Evolutionary conservation across 2,797 vertebrate species (phyloP).

Genomic region (Muscicapa comitata): DNA sequence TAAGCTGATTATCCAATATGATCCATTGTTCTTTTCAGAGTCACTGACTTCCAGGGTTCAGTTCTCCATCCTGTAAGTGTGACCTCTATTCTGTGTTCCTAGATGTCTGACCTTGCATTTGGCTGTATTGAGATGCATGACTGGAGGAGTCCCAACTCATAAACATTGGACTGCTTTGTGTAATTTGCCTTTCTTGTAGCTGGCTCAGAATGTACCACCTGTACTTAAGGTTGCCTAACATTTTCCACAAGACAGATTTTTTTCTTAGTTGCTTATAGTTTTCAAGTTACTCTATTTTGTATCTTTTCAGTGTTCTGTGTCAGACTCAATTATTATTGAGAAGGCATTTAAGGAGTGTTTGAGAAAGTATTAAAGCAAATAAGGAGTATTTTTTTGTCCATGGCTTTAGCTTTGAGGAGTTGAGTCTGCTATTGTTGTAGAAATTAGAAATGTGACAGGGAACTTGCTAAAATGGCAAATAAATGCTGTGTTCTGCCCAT

Average conservation of each 20-base stretch:
- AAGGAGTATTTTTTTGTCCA: neutral
- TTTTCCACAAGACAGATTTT: neutral
- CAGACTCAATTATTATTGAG: neutral
- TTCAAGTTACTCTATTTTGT: neutral
- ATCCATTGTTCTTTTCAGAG: conserved; percentile 43
- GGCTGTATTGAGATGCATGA: neutral
- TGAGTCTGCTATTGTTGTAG: neutral
- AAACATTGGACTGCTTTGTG: neutral
- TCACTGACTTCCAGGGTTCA: conserved; percentile 23
- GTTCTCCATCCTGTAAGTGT: conserved; percentile 16
- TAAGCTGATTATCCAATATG: neutral
- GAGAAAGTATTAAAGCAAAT: neutral
- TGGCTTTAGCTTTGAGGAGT: neutral
- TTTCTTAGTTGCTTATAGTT: neutral
- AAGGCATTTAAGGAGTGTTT: neutral
- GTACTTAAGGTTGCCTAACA: neutral
- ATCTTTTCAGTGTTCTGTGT: neutral
- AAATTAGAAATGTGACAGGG: neutral
- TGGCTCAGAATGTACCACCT: neutral
- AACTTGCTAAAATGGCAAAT: neutral
- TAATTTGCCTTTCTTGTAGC: neutral
- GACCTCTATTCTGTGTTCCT: neutral
- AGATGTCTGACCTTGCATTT: conserved; percentile 23
- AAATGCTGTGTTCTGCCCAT: neutral
- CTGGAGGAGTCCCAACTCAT: neutral